Evolutionary conservation across 2,113 vertebrate genomes (phyloP), one percentile per base, ranked within the genome.

Genomic region (Platysteira castanea): DNA sequence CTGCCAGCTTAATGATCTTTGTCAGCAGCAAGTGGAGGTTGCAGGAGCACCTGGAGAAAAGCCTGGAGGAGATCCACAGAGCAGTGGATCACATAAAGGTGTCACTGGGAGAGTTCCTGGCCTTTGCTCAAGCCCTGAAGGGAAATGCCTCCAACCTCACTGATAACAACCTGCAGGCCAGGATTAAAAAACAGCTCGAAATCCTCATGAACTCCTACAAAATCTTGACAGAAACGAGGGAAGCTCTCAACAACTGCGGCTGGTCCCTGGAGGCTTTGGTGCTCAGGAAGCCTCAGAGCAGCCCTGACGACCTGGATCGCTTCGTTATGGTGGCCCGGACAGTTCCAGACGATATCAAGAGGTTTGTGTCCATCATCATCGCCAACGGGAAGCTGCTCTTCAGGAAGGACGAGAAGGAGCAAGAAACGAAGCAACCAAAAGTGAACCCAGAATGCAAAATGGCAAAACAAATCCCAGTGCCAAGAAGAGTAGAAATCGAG

Each of bases 351-450:
- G 99, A 99, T 2, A 96, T 99, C 84, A 99, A 98, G 95, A 98
- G 98, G 64, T 98, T 99, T 35, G 98, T 98, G 21, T 99, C 99
- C 56, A 99, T 99, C 42, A 93, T 99, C 94, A 99, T 99, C 16
- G 99, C 99, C 67, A 99, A 99, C 0, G 98, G 98, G 56, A 99
- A 98, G 92, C 98, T 99, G 56, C 98, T 99, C 67, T 99, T 99
- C 96, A 98, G 95, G 86, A 97, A 86, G 64, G 94, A n/a, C 1
- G 71, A 85, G 68, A 89, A 88, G 30, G 98, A 97, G 42, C 98
- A 97, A 89, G 98, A 98, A 28, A 41, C 64, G 1, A 90, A 95
- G 6, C 84, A 64, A 11, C 15, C 67, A 10, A 93, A 93, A n/a
- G 52, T 24, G 27, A 85, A 24, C 17, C 37, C n/a, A 13, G 95